These are phyloP conservation scores for Ctenodactylus gundi DNA, from an alignment of 2,113 vertebrate genomes.

Conservation along the genomic window DNA sequence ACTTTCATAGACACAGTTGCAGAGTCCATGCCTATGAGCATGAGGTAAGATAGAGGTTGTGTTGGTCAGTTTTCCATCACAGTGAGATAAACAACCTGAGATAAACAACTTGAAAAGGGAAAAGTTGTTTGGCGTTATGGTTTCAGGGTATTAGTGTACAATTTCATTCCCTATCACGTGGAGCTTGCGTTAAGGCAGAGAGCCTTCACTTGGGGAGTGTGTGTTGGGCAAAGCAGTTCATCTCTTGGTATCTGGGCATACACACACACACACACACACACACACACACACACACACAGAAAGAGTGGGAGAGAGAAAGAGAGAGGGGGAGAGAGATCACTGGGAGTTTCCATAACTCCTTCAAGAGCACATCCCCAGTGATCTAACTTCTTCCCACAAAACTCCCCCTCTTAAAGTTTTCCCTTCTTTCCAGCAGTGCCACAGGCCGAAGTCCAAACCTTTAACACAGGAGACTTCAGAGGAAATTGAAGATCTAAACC, in stretches of 20 bases:
- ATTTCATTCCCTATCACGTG: neutral
- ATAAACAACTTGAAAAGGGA: neutral
- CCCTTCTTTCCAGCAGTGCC: too few species aligned
- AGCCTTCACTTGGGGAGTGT: too few species aligned
- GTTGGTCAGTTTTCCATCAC: neutral
- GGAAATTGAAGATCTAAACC: neutral
- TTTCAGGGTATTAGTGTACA: neutral
- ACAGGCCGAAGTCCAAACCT: too few species aligned
- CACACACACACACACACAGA: too few species aligned
- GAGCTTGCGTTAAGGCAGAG: neutral
- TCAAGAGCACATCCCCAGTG: too few species aligned
- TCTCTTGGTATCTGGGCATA: neutral
- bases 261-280: too few species aligned
- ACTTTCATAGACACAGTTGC: neutral
- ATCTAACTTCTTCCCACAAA: too few species aligned
- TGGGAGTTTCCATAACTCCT: too few species aligned
- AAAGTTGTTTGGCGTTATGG: neutral
- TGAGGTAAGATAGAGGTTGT: too few species aligned
- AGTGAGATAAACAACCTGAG: neutral
- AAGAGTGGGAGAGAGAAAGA: too few species aligned
- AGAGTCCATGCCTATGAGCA: neutral
- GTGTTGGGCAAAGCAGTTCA: neutral
- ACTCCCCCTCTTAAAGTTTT: too few species aligned
- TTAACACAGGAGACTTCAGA: neutral
- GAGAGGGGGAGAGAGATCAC: too few species aligned